Base-by-base conservation (phyloP, 2,113 vertebrate species). In the Sclerurus mexicanus region DNA sequence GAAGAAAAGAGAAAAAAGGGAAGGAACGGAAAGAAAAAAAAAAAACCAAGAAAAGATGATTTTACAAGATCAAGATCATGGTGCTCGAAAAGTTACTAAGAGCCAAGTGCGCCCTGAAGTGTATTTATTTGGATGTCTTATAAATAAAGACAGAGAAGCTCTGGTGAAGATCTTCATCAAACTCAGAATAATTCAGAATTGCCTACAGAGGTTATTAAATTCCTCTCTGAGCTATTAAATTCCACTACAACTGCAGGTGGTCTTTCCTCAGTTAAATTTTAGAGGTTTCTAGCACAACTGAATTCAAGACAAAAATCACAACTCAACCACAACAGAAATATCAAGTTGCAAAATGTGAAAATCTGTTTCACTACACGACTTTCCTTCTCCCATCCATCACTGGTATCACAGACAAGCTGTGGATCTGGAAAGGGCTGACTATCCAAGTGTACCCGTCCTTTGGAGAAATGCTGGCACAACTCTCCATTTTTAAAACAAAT, bases 31-130 rank as follows among this genome's bases (percentile, higher is more conserved):
- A 46, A 19, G 20, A 14, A 13, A 49, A 37, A 22, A 10, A 25
- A 39, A 18, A 0, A 0, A 6, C n/a, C n/a, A n/a, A n/a, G n/a
- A 4, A 12, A 12, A 46, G 1, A 44, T 24, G 2, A 31, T 76
- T 76, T 73, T 60, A 46, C 19, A 58, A 46, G 4, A 31, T 12
- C 8, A 33, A 71, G 58, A 33, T 62, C 33, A 50, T 40, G 23
- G 66, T 64, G 14, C 28, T 67, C 79, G 27, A 67, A 89, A 85
- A 67, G 10, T 27, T 44, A 16, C 5, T n/a, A 40, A 87, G 18
- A 72, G 8, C 4, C 47, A 66, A 87, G 23, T 4, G 23, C 67
- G 14, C 37, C 63, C 16, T 58, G 30, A 46, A 78, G 35, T n/a
- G 53, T 42, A 15, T 69, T 86, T 83, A n/a, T 82, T 49, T 83